Base-by-base conservation (phyloP, 2,888 invertebrate species). In the Proisotoma minuta region DNA sequence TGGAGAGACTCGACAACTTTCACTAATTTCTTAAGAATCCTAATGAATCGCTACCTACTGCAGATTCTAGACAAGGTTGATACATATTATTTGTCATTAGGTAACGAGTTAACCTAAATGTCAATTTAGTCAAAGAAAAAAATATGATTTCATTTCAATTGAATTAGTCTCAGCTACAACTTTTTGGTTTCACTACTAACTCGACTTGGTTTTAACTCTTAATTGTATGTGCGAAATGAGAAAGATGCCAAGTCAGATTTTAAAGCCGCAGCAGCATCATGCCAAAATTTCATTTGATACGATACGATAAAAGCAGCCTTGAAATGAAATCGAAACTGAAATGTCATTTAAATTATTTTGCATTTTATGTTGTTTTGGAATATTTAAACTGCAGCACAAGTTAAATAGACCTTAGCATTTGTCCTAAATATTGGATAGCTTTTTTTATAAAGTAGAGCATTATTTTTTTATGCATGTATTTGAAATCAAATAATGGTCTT, bases 291-390 rank as follows among this genome's bases (percentile, higher is more conserved):
- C n/a, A 43, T 8, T 34, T 43, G 43, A 43, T 43, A n/a, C 20
- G 5, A n/a, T n/a, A n/a, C n/a, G n/a, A 15, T 43, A 18, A 43
- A 3, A 15, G 20, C 4, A 43, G 43, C n/a, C n/a, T n/a, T 29
- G 24, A 24, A 26, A 18, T 54, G 53, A 54, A 54, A 54, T 54
- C 28, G 53, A 54, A 54, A 54, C 28, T 54, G 28, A 54, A 29
- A 4, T 54, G 53, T 54, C 53, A 54, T 54, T n/a, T n/a, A n/a
- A n/a, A n/a, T n/a, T n/a, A n/a, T n/a, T 54, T 39, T 54, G 27
- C 52, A 23, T 52, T 52, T 18, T 23, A 12, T 3, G 20, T 5
- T 49, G 18, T 22, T 3, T 12, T 49, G 26, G 22, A 4, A 49
- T 10, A 47, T 49, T 5, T 49, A 22, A 49, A 49, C n/a, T 5